Conservation (phyloP, 2,888 invertebrate species). For the Macaria notata region DNA sequence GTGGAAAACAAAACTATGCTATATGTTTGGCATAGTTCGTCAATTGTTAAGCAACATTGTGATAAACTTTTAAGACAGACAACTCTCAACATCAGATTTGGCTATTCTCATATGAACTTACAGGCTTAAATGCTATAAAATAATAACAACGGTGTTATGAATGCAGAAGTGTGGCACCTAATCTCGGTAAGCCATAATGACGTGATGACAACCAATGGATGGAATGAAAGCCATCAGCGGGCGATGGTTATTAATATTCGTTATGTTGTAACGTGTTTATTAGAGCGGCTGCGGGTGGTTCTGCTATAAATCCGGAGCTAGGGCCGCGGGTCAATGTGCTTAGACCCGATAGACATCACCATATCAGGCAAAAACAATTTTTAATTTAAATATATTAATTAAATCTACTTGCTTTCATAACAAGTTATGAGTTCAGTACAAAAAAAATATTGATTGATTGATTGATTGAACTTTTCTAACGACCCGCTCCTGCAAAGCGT, state of each 20-base stretch:
- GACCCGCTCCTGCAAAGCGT: too few relatives aligned
- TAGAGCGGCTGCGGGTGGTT: constrained; percentile 48
- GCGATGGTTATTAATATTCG: constrained; percentile 74
- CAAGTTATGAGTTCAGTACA: too few relatives aligned
- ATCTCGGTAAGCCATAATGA: constrained; percentile 48
- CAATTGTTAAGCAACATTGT: too few relatives aligned
- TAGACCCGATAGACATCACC: too few relatives aligned
- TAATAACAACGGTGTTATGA: constrained; percentile 1
- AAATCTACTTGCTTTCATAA: too few relatives aligned
- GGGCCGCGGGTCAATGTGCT: constrained; percentile 27
- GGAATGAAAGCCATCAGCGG: constrained; percentile 63
- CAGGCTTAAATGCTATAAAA: not conserved
- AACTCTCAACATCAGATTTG: too few relatives aligned
- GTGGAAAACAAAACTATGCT: constrained; percentile 6
- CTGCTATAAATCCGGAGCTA: constrained; percentile 34
- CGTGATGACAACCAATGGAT: constrained; percentile 58
- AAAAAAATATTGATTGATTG: too few relatives aligned
- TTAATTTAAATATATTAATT: too few relatives aligned
- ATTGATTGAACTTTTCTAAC: too few relatives aligned
- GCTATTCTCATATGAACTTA: too few relatives aligned
- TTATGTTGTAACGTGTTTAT: constrained; percentile 73
- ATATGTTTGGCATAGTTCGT: not conserved
- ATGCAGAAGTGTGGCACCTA: constrained; percentile 36
- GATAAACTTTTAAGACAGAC: too few relatives aligned
- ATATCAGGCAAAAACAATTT: too few relatives aligned